Evolutionary conservation across 2,888 invertebrate species (phyloP).

Genomic region (Drosophila kambysellisi): DNA sequence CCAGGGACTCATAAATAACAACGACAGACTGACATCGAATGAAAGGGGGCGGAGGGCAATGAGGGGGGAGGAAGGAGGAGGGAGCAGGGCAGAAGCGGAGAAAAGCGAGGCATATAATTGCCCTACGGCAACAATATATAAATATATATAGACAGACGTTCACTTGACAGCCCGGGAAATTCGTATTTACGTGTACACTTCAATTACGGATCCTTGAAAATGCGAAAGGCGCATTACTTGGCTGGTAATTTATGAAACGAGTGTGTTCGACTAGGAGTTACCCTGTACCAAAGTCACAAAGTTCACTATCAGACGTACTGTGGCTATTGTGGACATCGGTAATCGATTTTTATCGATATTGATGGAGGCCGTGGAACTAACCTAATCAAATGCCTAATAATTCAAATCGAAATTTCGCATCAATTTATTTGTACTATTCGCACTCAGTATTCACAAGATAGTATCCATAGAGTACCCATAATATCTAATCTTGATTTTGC

Average conservation of each 20-base stretch:
- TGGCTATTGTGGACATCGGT: not conserved
- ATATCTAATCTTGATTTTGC: not conserved
- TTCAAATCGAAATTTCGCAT: too few species aligned
- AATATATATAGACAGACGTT: constrained; percentile 22
- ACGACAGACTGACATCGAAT: constrained; percentile 2
- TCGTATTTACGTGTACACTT: constrained; percentile 20
- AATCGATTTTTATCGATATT: not conserved
- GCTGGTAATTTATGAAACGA: not conserved
- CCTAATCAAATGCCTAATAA: not conserved
- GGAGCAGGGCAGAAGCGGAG: not conserved
- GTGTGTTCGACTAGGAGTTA: not conserved
- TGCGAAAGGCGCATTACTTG: constrained; percentile 7
- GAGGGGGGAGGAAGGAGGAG: not conserved
- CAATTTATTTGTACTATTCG: not conserved
- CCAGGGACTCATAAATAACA: constrained; percentile 58
- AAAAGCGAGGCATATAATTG: constrained; percentile 40
- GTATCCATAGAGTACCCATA: not conserved
- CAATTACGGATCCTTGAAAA: constrained; percentile 23
- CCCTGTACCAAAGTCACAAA: not conserved
- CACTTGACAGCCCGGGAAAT: constrained; percentile 37
- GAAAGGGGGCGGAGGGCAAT: not conserved
- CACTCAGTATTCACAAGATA: not conserved
- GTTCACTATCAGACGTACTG: not conserved
- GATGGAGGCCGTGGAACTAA: not conserved
- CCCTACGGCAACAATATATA: constrained; percentile 39